Evolutionary conservation across 2,888 invertebrate genomes (phyloP), one percentile per base, ranked within the genome.

Genomic region (Synergus japonicus): DNA sequence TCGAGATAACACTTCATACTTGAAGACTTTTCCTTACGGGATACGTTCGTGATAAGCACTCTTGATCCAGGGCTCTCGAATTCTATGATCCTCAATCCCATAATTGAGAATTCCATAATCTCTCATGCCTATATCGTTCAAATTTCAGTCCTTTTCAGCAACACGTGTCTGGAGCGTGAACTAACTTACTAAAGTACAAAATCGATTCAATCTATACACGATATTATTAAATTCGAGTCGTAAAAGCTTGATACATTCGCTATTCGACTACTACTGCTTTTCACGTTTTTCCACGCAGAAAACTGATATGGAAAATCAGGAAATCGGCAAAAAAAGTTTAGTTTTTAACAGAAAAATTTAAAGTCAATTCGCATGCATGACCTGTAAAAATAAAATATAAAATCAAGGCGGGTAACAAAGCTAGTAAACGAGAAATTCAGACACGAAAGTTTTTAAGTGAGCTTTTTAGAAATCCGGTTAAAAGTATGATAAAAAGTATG

Each of bases 41-140:
- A 84, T 86, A 83, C 83, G 85, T 84, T 67, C 79, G 78, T 84
- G 87, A 87, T 87, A 86, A 88, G 85, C 86, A 84, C 82, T 81
- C 85, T 85, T 87, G 86, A 88, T 88, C 86, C 86, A 76, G 67
- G 82, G 84, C 85, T 85, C 85, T 83, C 85, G 83, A 84, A 88
- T 87, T 88, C 88, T 85, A 85, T 86, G 85, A 89, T 85, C 83
- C 84, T 81, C 85, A 88, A 88, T 85, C 86, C 86, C 81, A 83
- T 87, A 86, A 88, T 89, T 85, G 85, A 86, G 86, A 85, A 86
- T 87, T 85, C 85, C 83, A 81, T 87, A 86, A 88, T 86, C 87
- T 85, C 85, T 80, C 77, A 81, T 54, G 54, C 54, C 73, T 54
- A 73, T 73, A 54, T 73, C 41, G 41, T 73, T 73, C 54, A 12